A percentile compares a stretch with the other conserved stretches of the same genome.
Evolutionary conservation across 2,797 vertebrate species (phyloP).

Genomic region (Coilia nasus): DNA sequence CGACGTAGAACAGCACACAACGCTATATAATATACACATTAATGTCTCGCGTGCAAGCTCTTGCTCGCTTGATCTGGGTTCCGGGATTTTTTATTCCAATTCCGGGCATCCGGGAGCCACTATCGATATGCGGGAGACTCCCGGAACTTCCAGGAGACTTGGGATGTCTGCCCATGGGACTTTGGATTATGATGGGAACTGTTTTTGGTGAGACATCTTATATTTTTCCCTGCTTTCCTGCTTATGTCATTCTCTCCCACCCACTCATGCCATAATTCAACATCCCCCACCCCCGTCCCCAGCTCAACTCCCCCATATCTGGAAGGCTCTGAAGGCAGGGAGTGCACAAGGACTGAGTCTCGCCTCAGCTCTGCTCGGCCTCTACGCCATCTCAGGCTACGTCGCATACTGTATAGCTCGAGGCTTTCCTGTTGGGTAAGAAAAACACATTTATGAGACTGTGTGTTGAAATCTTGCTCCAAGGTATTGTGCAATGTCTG

Average conservation of each 20-base stretch:
- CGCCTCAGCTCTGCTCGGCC: constrained; percentile 74
- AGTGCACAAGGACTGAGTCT: constrained; percentile 81
- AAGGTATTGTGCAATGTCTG: constrained; percentile 24
- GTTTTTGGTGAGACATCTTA: constrained; percentile 76
- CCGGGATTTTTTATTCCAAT: too few relatives aligned
- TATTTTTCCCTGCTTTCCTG: not conserved
- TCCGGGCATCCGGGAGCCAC: too few relatives aligned
- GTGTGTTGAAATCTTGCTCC: not conserved
- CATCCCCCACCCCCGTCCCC: constrained; percentile 34
- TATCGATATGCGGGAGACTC: too few relatives aligned
- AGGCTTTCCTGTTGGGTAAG: constrained; percentile 82
- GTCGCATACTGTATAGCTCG: constrained; percentile 74
- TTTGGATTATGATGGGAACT: constrained; percentile 79
- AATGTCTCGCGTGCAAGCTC: too few relatives aligned
- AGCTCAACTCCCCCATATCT: constrained; percentile 83
- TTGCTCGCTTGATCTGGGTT: too few relatives aligned
- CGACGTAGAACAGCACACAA: too few relatives aligned
- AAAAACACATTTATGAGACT: not conserved
- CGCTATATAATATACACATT: too few relatives aligned
- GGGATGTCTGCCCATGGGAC: too few relatives aligned
- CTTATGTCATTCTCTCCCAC: too few relatives aligned
- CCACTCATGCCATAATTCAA: not conserved
- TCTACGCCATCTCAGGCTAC: constrained; percentile 76
- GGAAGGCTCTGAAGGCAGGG: constrained; percentile 75
- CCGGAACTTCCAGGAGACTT: too few relatives aligned